Evolutionary conservation across 2,888 invertebrate species (phyloP).

Genomic region (Pyrrhosoma nymphula): DNA sequence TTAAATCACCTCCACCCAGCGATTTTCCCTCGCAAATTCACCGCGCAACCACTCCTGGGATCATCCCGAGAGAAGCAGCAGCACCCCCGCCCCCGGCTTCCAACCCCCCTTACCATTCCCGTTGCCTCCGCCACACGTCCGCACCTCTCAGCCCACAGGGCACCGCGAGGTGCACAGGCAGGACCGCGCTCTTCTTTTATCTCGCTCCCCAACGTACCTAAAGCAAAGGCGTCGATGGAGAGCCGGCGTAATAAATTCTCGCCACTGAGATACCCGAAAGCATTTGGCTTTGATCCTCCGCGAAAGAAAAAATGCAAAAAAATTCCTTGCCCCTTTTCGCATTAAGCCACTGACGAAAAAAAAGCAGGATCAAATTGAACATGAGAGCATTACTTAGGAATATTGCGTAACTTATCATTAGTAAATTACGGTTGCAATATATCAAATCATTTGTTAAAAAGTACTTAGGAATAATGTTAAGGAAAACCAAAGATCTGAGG

Average conservation of each 20-base stretch:
- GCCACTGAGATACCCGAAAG: background rate
- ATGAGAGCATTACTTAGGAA: too few relatives aligned
- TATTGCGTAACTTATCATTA: too few relatives aligned
- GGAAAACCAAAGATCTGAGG: too few relatives aligned
- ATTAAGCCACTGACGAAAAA: too few relatives aligned
- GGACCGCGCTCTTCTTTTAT: background rate
- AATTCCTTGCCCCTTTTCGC: background rate
- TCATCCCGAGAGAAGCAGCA: too few relatives aligned
- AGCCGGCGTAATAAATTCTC: background rate
- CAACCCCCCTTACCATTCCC: background rate
- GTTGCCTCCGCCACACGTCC: background rate
- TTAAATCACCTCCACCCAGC: background rate
- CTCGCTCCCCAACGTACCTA: background rate
- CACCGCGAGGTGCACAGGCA: background rate
- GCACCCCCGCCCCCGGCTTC: background rate
- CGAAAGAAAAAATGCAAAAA: background rate
- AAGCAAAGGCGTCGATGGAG: too few relatives aligned
- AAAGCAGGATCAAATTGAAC: too few relatives aligned
- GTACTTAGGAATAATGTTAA: too few relatives aligned
- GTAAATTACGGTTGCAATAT: too few relatives aligned
- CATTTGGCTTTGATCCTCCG: background rate
- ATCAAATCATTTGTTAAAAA: too few relatives aligned
- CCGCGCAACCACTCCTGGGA: too few relatives aligned
- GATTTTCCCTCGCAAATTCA: background rate
- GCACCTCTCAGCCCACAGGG: background rate